phyloP scores from a whole-genome alignment of 2,888 invertebrate genomes.

The Caenorhabditis japonica region DNA sequence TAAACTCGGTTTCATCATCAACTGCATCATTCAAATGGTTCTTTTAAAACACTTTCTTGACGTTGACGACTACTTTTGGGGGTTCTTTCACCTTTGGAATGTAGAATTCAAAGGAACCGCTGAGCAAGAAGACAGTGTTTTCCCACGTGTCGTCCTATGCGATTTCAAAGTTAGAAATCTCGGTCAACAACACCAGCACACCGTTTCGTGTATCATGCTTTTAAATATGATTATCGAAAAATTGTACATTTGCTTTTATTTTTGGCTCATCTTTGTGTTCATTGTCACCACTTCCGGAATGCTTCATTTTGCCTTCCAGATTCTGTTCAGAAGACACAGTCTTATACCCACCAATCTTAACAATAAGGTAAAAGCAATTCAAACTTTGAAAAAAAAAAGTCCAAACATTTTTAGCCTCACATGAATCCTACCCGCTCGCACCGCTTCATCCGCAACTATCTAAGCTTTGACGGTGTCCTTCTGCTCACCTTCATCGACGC shows the following conservation, averaged over 20 bases:
- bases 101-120: constrained; percentile 54
- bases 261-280: constrained; percentile 51
- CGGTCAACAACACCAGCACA: constrained; percentile 52
- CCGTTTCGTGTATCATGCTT: constrained; percentile 49
- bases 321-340: constrained; percentile 49
- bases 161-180: constrained; percentile 50
- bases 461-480: constrained; percentile 42
- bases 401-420: constrained; percentile 22
- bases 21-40: constrained; percentile 45
- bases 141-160: constrained; percentile 45
- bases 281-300: constrained; percentile 31
- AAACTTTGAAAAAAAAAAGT: neutral
- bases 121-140: constrained; percentile 49
- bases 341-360: constrained; percentile 50
- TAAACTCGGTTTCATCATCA: constrained; percentile 40
- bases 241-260: constrained; percentile 49
- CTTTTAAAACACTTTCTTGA: constrained; percentile 43
- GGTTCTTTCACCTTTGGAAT: constrained; percentile 47
- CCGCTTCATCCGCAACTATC: constrained; percentile 36
- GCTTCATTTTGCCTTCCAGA: constrained; percentile 42
- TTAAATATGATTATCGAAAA: constrained; percentile 53
- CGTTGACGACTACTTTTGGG: constrained; percentile 52
- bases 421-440: constrained; percentile 47
- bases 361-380: constrained; percentile 14
- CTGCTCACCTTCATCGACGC: constrained; percentile 44